Base-by-base conservation (phyloP, 92 coral and sea anemone species). In the Epizoanthus rinbou region DNA sequence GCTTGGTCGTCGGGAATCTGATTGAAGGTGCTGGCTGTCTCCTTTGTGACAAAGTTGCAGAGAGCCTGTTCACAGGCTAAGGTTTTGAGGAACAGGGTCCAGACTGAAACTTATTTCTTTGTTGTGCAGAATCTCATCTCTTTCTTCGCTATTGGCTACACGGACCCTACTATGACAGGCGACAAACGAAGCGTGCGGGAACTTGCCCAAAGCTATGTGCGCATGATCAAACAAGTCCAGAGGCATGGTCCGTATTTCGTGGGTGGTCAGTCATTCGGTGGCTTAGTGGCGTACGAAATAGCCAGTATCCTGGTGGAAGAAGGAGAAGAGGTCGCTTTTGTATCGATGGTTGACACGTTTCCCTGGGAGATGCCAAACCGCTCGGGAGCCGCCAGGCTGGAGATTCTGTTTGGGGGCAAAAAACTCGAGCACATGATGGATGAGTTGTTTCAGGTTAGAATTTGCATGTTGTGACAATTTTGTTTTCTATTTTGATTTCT, bases 261-360 rank as follows among this genome's bases (percentile, higher is more conserved):
- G 47, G 93, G 88, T 22, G 93, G 93, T 15, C 87, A 87, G 73
- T 90, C 93, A 7, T 90, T 87, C 69, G 93, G 93, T 4, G 93
- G 93, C 15, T 72, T 83, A 72, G 86, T 87, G 47, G 81, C 90
- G 50, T 94, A 71, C 70, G 98, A 94, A 78, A 87, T 94, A 82
- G 98, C 98, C 23, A 85, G 84, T 69, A 81, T 91, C 23, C 65
- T 94, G 58, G 87, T 80, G 14, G 92, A 87, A 65, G 74, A 79
- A 57, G 67, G 72, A 23, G 95, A 94, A 85, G 86, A 85, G 3
- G 90, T 91, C 18, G 92, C 89, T 3, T 89, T 91, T 84, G 88
- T 94, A 53, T 84, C 87, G 11, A 91, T 94, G 95, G 75, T 94
- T 76, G 98, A 94, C 85, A 94, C 98, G 8, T 91, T 71, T 69